A percentile compares a stretch with the other conserved stretches of the same genome.
Conservation (phyloP, 2,113 vertebrate genomes). For the Turdus rufiventris region DNA sequence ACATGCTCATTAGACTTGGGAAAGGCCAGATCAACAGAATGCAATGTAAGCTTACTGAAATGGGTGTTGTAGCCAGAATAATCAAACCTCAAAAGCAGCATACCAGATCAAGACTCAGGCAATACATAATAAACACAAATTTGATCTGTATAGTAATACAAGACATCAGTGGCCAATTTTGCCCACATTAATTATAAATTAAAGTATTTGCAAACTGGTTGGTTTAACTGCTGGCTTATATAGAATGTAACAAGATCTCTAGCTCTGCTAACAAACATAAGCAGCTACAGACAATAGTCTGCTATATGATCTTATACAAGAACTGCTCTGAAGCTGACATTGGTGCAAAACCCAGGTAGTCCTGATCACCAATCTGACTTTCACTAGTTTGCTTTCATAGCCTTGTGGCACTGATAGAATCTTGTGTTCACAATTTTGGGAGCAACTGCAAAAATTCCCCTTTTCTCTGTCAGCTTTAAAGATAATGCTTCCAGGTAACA, state of each 20-base stretch:
- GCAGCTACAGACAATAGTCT: not conserved
- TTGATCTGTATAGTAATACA: not conserved
- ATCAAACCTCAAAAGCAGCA: not conserved
- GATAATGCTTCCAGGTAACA: not conserved
- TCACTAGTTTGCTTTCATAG: not conserved
- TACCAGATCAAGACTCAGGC: not conserved
- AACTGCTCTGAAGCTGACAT: not conserved
- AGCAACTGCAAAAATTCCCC: not conserved
- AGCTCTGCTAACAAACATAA: not conserved
- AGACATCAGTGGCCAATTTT: not conserved
- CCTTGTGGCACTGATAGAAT: not conserved
- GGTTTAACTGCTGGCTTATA: not conserved
- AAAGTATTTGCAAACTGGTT: not conserved
- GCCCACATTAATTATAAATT: not conserved
- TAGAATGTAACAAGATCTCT: not conserved
- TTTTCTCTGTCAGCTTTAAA: not conserved
- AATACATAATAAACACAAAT: not conserved
- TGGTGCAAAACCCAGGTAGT: not conserved
- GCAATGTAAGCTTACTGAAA: not conserved
- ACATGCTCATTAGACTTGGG: not conserved
- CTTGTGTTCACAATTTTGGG: rapidly evolving
- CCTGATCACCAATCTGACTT: not conserved
- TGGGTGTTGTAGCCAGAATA: not conserved
- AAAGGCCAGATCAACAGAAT: not conserved
- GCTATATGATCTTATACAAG: rapidly evolving